Evolutionary conservation across 2,888 invertebrate species (phyloP).

Genomic region (Agapostemon virescens): DNA sequence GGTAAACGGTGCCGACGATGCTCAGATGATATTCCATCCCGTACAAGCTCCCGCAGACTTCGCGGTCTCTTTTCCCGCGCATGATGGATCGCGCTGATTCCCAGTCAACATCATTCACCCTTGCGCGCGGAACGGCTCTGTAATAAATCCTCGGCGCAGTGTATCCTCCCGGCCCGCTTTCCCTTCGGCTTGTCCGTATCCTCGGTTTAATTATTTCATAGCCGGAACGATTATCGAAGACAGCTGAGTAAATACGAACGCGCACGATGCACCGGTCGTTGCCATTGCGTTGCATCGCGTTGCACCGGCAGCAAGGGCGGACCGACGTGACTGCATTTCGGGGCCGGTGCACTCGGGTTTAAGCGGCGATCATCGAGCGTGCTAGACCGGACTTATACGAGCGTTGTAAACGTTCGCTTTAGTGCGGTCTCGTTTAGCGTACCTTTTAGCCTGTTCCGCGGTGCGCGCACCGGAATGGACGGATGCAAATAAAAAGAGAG

Average conservation of each 20-base stretch:
- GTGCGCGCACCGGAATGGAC: background rate
- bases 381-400: slow-evolving; percentile 52
- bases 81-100: slow-evolving; percentile 45
- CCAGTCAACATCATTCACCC: slow-evolving; percentile 24
- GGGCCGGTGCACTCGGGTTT: slow-evolving; percentile 45
- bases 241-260: slow-evolving; percentile 50
- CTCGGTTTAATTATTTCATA: slow-evolving; percentile 59
- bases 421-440: slow-evolving; percentile 56
- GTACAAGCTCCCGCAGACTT: slow-evolving; percentile 12
- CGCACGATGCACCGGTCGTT: background rate
- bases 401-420: slow-evolving; percentile 60
- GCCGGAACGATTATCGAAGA: slow-evolving; percentile 48
- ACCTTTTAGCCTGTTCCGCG: slow-evolving; percentile 46
- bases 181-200: slow-evolving; percentile 10
- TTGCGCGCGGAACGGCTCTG: background rate
- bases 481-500: slow-evolving; percentile 43
- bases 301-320: background rate
- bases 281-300: background rate
- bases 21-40: slow-evolving; percentile 18
- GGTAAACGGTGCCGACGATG: slow-evolving; percentile 24
- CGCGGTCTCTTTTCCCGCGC: slow-evolving; percentile 19
- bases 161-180: background rate
- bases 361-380: slow-evolving; percentile 58
- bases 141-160: slow-evolving; percentile 28
- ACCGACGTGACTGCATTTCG: slow-evolving; percentile 50